A percentile compares a stretch with the other conserved stretches of the same genome.
Evolutionary conservation across 2,888 invertebrate genomes (phyloP).

Genomic region (Erebia ligea): DNA sequence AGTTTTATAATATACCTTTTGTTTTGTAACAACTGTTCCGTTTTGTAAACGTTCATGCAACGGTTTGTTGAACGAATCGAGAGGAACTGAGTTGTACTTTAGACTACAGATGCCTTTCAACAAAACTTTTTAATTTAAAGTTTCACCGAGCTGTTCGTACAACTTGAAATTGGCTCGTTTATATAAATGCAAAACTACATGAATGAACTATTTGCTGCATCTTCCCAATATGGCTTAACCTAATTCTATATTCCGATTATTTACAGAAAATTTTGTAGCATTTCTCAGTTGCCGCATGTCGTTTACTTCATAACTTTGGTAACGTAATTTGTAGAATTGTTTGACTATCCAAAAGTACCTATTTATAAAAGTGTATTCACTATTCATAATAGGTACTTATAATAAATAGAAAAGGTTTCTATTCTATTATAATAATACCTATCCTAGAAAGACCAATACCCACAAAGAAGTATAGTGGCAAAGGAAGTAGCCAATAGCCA

Average conservation of each 20-base stretch:
- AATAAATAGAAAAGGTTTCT: too few species aligned
- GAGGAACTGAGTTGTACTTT: background rate
- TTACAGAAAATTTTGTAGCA: too few species aligned
- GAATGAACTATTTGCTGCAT: background rate
- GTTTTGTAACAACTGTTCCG: background rate
- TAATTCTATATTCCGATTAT: background rate
- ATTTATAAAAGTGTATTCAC: too few species aligned
- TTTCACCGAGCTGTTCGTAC: background rate
- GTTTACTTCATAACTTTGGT: too few species aligned
- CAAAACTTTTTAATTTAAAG: slow-evolving; percentile 10
- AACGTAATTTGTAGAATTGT: too few species aligned
- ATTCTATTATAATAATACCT: too few species aligned
- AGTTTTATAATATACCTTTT: background rate
- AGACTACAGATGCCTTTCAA: background rate
- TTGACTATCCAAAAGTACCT: too few species aligned
- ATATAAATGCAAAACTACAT: background rate
- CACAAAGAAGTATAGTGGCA: too few species aligned
- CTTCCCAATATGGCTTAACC: background rate
- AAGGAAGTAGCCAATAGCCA: too few species aligned
- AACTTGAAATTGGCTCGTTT: slow-evolving; percentile 12
- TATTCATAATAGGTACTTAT: too few species aligned
- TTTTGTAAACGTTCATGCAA: background rate
- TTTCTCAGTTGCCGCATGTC: too few species aligned
- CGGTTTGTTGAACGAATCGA: background rate
- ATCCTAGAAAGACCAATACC: too few species aligned